Percentiles rank a stretch among this genome's conserved stretches.
Evolutionary conservation across 2,888 invertebrate genomes (phyloP).

Genomic region (Pristionchus mayeri): DNA sequence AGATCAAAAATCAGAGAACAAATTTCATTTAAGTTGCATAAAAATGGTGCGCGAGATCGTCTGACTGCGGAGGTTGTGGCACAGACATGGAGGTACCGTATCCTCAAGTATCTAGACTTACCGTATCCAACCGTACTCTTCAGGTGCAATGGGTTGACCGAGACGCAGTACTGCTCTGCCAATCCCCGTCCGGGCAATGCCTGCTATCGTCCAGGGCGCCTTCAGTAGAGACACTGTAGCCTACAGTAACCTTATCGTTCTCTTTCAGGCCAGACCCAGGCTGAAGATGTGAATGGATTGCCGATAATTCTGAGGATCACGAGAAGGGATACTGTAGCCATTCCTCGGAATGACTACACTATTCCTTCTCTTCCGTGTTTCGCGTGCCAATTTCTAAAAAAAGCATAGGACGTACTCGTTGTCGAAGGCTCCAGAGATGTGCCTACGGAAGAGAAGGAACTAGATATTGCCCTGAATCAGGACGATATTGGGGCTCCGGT

Average conservation of each 20-base stretch:
- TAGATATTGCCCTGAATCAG: too few relatives aligned
- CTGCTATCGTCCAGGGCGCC: slow-evolving; percentile 58
- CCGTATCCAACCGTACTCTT: neutral
- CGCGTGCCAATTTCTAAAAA: too few relatives aligned
- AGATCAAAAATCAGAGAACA: slow-evolving; percentile 13
- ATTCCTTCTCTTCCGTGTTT: slow-evolving; percentile 7
- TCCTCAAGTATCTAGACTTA: neutral
- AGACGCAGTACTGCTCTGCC: slow-evolving; percentile 62
- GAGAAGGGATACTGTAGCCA: neutral
- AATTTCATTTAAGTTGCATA: neutral
- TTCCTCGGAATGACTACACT: neutral
- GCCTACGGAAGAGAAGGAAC: too few relatives aligned
- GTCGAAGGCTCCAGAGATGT: too few relatives aligned
- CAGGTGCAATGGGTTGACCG: slow-evolving; percentile 55
- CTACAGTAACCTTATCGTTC: neutral
- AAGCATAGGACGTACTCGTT: too few relatives aligned
- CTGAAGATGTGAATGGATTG: neutral
- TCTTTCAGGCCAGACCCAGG: neutral
- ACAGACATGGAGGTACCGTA: slow-evolving; percentile 54
- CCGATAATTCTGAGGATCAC: neutral
- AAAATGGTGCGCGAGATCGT: slow-evolving; percentile 57
- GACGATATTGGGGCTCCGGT: too few relatives aligned
- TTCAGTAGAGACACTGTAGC: slow-evolving; percentile 42
- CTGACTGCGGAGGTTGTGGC: slow-evolving; percentile 65
- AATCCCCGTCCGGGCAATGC: slow-evolving; percentile 56